These are phyloP conservation scores for Zaprionus obscuricornis DNA, from an alignment of 2,888 invertebrate genomes.

Conservation along the genomic window DNA sequence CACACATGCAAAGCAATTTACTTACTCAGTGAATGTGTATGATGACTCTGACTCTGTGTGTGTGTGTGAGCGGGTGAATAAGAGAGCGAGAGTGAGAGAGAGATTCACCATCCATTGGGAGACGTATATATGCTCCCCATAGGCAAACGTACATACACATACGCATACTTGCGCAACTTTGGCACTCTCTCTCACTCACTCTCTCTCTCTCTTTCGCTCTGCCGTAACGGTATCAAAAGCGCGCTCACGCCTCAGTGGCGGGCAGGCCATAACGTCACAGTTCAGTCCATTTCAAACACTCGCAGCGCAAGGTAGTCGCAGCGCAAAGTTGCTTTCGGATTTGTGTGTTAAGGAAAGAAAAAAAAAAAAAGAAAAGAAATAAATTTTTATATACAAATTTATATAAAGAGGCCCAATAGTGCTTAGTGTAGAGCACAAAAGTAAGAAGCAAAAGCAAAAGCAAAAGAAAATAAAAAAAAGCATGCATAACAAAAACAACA, in stretches of 20 bases:
- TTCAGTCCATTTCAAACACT: conserved; percentile 61
- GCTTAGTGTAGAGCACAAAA: conserved; percentile 22
- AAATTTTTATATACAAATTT: conserved; percentile 4
- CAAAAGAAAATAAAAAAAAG: conserved; percentile 2
- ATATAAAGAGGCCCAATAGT: conserved; percentile 17
- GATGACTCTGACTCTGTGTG: too few relatives aligned
- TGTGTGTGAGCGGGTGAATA: background rate
- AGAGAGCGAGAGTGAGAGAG: conserved; percentile 9
- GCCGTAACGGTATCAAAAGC: conserved; percentile 64
- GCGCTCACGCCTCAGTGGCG: conserved; percentile 44
- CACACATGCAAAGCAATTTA: too few relatives aligned
- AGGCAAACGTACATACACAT: conserved; percentile 8
- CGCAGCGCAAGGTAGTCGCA: conserved; percentile 62
- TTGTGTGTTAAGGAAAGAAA: conserved; percentile 8
- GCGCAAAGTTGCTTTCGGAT: conserved; percentile 27
- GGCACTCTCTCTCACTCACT: conserved; percentile 31
- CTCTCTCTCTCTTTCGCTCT: conserved; percentile 14
- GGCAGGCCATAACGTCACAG: conserved; percentile 36
- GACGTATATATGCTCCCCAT: conserved; percentile 11
- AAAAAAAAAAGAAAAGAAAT: conserved; percentile 4
- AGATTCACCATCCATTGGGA: background rate
- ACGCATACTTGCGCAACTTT: conserved; percentile 40
- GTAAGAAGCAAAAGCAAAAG: conserved; percentile 5
- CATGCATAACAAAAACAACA: too few relatives aligned
- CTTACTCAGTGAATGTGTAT: too few relatives aligned